Evolutionary conservation across 2,888 invertebrate genomes (phyloP).

Genomic region (Escarpia spicata): DNA sequence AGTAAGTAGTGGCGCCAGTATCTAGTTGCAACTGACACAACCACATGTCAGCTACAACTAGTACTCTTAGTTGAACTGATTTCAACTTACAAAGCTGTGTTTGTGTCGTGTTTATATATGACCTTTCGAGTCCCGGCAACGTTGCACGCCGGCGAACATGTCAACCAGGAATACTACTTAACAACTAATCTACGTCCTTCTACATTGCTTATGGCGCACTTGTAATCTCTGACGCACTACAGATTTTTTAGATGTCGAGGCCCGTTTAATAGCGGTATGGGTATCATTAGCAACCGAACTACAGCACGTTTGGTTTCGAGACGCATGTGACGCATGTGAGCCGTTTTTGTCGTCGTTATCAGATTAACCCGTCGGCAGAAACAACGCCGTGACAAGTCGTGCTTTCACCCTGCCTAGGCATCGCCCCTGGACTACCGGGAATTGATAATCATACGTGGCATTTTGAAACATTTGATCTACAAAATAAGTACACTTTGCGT

Average conservation of each 20-base stretch:
- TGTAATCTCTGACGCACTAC: background rate
- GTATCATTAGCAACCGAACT: background rate
- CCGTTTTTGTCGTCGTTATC: background rate
- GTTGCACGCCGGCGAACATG: background rate
- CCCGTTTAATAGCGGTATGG: background rate
- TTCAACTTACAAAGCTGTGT: background rate
- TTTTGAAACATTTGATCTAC: background rate
- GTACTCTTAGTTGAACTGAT: background rate
- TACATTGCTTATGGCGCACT: background rate
- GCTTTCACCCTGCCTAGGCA: background rate
- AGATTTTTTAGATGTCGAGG: background rate
- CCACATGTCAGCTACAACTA: background rate
- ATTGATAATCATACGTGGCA: background rate
- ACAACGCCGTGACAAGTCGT: background rate
- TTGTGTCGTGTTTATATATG: background rate
- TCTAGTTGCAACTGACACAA: background rate
- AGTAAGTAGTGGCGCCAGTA: background rate
- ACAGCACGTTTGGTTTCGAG: background rate
- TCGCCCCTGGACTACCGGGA: background rate
- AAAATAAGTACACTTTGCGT: background rate
- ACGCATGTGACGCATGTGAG: background rate
- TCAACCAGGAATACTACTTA: conserved; percentile 2
- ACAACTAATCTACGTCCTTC: background rate
- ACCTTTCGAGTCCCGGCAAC: background rate
- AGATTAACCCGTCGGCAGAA: background rate